Conservation (phyloP, 1,140 invertebrate genomes). For the Drosophila sproati region DNA sequence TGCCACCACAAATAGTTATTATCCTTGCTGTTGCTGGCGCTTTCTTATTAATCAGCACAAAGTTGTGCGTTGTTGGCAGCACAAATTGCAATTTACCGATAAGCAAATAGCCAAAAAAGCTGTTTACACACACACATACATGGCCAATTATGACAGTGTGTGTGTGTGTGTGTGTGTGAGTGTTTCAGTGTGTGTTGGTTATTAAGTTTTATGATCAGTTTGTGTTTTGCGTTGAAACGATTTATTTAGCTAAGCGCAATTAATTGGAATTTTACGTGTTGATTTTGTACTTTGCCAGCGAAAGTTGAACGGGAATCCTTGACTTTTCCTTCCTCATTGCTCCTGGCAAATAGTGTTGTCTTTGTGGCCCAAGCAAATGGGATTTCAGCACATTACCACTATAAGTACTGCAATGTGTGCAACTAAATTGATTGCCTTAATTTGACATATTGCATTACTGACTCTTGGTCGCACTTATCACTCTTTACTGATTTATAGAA, state of each 20-base stretch:
- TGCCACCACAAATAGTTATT: constrained; percentile 19
- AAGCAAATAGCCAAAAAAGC: constrained; percentile 80
- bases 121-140: constrained; percentile 43
- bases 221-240: constrained; percentile 80
- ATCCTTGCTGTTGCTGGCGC: constrained; percentile 11
- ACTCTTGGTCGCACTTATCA: too few species aligned
- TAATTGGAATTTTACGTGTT: constrained; percentile 83
- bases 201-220: constrained; percentile 82
- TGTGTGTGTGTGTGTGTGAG: constrained; percentile 22
- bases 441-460: too few species aligned
- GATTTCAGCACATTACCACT: not conserved
- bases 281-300: constrained; percentile 57
- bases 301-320: constrained; percentile 12
- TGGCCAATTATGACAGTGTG: constrained; percentile 32
- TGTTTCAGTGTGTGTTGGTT: constrained; percentile 52
- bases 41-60: constrained; percentile 83
- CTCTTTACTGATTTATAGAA: too few species aligned
- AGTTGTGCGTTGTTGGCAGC: constrained; percentile 51
- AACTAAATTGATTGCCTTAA: not conserved
- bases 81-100: constrained; percentile 75
- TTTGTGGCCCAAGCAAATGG: constrained; percentile 3
- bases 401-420: not conserved
- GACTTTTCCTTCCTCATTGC: too few species aligned
- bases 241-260: constrained; percentile 83
- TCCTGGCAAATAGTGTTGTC: not conserved